Conservation (phyloP, 2,113 vertebrate species). For the Gnathonemus echidnorhynchus region DNA sequence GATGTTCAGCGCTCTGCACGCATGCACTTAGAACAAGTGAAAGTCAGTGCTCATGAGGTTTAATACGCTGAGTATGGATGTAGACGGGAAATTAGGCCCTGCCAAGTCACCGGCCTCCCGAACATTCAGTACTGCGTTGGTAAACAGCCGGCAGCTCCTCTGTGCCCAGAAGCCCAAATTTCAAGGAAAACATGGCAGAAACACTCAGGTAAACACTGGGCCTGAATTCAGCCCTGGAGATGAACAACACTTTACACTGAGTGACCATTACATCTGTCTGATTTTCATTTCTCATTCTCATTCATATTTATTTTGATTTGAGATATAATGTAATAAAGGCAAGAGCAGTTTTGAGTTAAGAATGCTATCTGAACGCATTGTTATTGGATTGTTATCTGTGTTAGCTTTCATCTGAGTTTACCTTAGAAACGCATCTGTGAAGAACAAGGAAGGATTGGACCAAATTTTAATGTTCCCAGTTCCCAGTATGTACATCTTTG, state of each 20-base stretch:
- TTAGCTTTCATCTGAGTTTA: conserved; percentile 9
- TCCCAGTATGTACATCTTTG: neutral
- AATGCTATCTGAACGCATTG: neutral
- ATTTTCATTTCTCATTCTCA: neutral
- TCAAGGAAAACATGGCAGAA: neutral
- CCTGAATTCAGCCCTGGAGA: neutral
- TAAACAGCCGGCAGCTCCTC: neutral
- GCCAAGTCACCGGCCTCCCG: neutral
- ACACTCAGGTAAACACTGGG: neutral
- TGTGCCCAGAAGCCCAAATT: neutral
- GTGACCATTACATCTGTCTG: neutral
- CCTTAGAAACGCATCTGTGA: neutral
- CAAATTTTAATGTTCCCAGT: neutral
- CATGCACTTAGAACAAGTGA: neutral
- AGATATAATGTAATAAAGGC: neutral
- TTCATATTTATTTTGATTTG: neutral
- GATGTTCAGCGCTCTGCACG: neutral
- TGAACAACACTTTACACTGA: neutral
- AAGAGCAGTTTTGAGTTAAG: neutral
- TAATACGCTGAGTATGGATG: neutral
- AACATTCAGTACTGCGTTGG: neutral
- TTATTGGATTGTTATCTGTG: conserved; percentile 27
- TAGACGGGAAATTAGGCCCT: neutral
- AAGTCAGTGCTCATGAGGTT: neutral
- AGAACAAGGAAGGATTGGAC: neutral